These are phyloP conservation scores for Ailuropoda melanoleuca DNA, from an alignment of 2,113 vertebrate genomes.

Conservation along the genomic window DNA sequence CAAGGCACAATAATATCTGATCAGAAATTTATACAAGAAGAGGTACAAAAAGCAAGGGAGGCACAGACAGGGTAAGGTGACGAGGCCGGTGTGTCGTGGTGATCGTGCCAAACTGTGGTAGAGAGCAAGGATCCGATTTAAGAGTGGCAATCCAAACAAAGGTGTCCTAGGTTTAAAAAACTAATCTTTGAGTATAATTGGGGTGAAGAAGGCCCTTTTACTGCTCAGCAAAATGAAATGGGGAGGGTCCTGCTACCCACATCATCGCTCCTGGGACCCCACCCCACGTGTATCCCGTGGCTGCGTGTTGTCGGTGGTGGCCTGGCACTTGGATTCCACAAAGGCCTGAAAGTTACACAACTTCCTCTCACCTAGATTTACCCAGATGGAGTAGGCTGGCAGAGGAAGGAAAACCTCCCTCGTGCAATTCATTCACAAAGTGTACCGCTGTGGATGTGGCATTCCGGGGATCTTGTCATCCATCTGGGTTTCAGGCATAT, in stretches of 20 bases:
- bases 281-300: accelerated
- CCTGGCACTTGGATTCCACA: neutral
- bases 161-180: neutral
- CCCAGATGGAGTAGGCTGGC: conserved; percentile 41
- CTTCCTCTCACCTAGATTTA: neutral
- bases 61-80: too few relatives aligned
- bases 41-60: neutral
- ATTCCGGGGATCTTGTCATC: neutral
- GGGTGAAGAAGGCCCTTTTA: neutral
- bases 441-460: neutral
- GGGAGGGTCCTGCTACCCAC: neutral
- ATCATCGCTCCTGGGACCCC: neutral
- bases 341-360: neutral
- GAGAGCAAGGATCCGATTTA: neutral
- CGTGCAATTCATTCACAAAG: conserved; percentile 16
- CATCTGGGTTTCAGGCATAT: conserved; percentile 45
- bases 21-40: neutral
- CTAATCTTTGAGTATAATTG: neutral
- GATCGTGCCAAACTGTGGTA: neutral
- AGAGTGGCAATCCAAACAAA: neutral
- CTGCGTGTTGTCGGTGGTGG: neutral
- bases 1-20: neutral
- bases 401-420: neutral
- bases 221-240: neutral
- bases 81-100: accelerated